These are phyloP conservation scores for Embidobia sp. DNA, from an alignment of 2,888 invertebrate genomes.

Conservation along the genomic window DNA sequence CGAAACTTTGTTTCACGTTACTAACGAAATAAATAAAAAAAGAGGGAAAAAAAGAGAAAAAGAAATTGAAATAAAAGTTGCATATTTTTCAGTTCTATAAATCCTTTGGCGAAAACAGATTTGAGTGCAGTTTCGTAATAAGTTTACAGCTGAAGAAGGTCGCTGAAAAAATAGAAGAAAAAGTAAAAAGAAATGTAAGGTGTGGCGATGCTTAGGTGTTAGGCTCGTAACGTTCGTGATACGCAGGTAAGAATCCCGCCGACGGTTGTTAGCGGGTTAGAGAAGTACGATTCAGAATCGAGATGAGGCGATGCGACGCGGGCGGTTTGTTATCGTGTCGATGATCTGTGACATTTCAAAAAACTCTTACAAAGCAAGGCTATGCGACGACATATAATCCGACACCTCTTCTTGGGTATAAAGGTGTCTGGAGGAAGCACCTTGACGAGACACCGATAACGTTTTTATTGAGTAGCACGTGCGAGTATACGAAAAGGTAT, in stretches of 20 bases:
- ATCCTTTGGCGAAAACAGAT: constrained; percentile 21
- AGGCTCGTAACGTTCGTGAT: constrained; percentile 71
- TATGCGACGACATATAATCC: constrained; percentile 68
- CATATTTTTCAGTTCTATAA: constrained; percentile 17
- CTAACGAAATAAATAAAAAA: no score
- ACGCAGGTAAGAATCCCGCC: constrained; percentile 70
- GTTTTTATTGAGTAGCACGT: constrained; percentile 64
- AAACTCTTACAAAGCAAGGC: constrained; percentile 68
- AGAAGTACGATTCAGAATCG: constrained; percentile 72
- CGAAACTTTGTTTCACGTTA: no score
- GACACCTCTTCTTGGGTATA: constrained; percentile 67
- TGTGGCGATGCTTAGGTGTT: constrained; percentile 72
- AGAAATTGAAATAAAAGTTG: no score
- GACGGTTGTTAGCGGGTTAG: constrained; percentile 70
- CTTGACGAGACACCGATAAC: constrained; percentile 50
- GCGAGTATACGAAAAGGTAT: constrained; percentile 37
- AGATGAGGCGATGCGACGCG: constrained; percentile 71
- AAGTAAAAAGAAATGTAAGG: constrained; percentile 63
- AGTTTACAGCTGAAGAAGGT: constrained; percentile 37
- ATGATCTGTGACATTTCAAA: constrained; percentile 75
- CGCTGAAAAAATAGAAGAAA: constrained; percentile 30
- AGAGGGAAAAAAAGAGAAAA: no score
- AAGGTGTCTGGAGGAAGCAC: constrained; percentile 65
- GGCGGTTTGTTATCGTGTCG: constrained; percentile 72
- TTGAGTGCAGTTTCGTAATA: constrained; percentile 42